Conservation (phyloP, 2,113 vertebrate genomes). For the human region DNA sequence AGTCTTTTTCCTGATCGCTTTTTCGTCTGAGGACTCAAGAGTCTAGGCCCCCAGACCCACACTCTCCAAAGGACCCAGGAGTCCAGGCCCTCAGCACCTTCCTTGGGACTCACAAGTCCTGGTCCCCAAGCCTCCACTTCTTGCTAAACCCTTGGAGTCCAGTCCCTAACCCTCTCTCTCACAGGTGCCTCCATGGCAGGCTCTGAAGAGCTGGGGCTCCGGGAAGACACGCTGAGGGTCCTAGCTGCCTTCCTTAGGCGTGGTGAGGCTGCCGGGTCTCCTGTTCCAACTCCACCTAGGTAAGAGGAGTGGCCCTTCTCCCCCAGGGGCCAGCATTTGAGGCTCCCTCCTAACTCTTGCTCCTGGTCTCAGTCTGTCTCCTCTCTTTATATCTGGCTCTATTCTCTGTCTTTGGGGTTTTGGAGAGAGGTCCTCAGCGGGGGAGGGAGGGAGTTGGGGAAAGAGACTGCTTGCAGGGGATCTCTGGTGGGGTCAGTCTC, state of each 20-base stretch:
- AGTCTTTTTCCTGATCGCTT: background rate
- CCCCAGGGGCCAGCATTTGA: background rate
- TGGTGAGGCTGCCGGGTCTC: conserved; percentile 62
- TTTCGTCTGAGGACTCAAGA: background rate
- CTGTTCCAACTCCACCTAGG: conserved; percentile 58
- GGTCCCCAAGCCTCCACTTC: background rate
- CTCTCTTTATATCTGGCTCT: background rate
- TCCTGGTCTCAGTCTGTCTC: background rate
- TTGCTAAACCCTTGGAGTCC: background rate
- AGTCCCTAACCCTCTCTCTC: background rate
- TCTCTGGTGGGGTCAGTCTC: conserved; percentile 8
- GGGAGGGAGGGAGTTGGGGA: background rate
- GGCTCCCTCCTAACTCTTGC: background rate
- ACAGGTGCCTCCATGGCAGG: conserved; percentile 72
- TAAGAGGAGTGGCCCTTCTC: conserved; percentile 10
- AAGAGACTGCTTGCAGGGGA: background rate
- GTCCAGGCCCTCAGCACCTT: background rate
- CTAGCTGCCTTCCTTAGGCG: conserved; percentile 79
- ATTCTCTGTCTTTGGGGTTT: background rate
- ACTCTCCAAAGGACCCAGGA: background rate
- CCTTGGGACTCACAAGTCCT: background rate
- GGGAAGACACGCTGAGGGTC: conserved; percentile 77
- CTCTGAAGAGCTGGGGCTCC: conserved; percentile 57
- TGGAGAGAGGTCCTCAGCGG: background rate
- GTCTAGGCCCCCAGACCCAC: background rate